phyloP scores from a whole-genome alignment of 2,797 vertebrate species.

The Lophius americanus region DNA sequence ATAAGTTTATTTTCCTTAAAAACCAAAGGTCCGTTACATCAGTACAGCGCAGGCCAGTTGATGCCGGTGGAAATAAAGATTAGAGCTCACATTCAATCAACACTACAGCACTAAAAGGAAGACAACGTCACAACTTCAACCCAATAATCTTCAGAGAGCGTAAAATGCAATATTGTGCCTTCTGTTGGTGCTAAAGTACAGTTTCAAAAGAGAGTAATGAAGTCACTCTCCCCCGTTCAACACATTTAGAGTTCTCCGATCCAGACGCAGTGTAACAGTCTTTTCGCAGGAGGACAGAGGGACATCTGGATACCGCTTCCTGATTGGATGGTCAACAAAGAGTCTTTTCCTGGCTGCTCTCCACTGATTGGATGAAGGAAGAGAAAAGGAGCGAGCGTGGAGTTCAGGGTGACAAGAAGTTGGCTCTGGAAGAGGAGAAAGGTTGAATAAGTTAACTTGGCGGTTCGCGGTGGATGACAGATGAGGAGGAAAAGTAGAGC shows the following conservation, averaged over 20 bases:
- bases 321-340: constrained; percentile 68
- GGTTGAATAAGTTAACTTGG: constrained; percentile 53
- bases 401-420: constrained; percentile 56
- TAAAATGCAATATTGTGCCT: constrained; percentile 24
- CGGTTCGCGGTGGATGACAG: constrained; percentile 34
- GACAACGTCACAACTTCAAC: constrained; percentile 46
- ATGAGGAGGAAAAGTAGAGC: constrained; percentile 52
- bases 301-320: constrained; percentile 62
- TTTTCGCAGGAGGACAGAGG: constrained; percentile 37
- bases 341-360: constrained; percentile 64
- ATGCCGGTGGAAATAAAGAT: constrained; percentile 57
- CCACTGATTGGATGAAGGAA: constrained; percentile 58
- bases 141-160: constrained; percentile 10
- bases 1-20: constrained; percentile 67
- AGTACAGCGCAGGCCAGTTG: constrained; percentile 45
- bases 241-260: constrained; percentile 30
- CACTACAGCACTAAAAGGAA: constrained; percentile 50
- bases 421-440: constrained; percentile 63
- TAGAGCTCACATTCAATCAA: constrained; percentile 42
- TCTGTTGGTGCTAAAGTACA: constrained; percentile 15
- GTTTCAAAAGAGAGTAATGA: constrained; percentile 16
- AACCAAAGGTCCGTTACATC: constrained; percentile 56
- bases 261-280: constrained; percentile 65
- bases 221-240: constrained; percentile 23
- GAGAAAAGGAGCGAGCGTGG: constrained; percentile 46